phyloP scores from a whole-genome alignment of 2,113 vertebrate species.

The Psilopogon haemacephalus region DNA sequence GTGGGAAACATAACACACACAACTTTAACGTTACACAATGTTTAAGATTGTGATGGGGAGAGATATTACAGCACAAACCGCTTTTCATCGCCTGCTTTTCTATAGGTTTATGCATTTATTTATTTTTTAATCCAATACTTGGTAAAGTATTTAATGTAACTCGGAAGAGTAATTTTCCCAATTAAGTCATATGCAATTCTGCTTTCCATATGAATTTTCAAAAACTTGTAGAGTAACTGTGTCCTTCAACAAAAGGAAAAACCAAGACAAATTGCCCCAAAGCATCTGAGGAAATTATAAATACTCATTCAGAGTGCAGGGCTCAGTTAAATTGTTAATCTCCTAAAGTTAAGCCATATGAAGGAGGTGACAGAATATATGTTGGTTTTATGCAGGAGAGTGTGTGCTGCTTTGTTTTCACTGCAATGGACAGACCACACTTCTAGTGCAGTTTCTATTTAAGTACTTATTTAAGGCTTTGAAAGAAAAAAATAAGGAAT shows the following conservation, averaged over 20 bases:
- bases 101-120: neutral
- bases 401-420: neutral
- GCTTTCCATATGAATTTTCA: neutral
- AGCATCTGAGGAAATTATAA: neutral
- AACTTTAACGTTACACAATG: neutral
- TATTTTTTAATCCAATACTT: neutral
- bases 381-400: neutral
- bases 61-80: neutral
- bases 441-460: neutral
- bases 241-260: neutral
- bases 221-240: neutral
- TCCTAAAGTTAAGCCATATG: neutral
- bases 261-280: neutral
- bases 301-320: neutral
- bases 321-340: neutral
- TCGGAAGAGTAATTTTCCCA: neutral
- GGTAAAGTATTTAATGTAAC: neutral
- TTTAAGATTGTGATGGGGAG: neutral
- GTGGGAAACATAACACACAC: neutral
- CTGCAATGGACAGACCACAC: neutral
- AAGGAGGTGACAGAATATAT: neutral
- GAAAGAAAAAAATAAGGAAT: neutral
- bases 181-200: neutral
- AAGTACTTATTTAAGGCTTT: neutral
- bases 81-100: neutral